Evolutionary conservation across 2,113 vertebrate genomes (phyloP), one percentile per base, ranked within the genome.

Genomic region (Sinocyclocheilus anophthalmus): DNA sequence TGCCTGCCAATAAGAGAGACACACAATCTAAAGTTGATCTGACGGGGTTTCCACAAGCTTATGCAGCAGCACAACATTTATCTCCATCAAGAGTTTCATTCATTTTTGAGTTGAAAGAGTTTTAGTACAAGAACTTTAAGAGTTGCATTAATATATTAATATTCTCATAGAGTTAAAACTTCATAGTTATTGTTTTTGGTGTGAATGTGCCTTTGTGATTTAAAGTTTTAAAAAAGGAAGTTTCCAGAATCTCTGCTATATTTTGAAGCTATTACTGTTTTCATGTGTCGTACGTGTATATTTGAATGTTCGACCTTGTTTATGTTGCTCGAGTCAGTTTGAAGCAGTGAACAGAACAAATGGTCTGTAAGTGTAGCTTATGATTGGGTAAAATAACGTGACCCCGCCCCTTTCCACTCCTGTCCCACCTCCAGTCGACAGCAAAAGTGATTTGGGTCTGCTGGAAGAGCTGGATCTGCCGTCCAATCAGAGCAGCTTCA

Each of bases 401-500:
- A 90, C 88, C 63, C 89, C 88, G 86, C 80, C 73, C 55, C 26
- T 50, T 81, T 84, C 50, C 53, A 3, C 30, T 55, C 26, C 24
- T 18, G 26, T 53, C 26, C 61, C 18, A 22, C 67, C 90, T 90
- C 92, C 94, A 98, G 98, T 99, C 92, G 99, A 99, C 94, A 97
- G 93, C 93, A 98, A 96, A 76, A 96, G 97, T 92, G 97, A 98
- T 90, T 92, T 98, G 91, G 97, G 97, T 86, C 96, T 94, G 76
- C 90, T 96, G 93, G 91, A 97, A 90, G 96, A 97, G 92, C 91
- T 98, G 92, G 94, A 93, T 91, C 95, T 99, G 91, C 94, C 95
- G 63, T 95, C 96, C 92, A 99, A 99, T 37, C 96, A 97, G 93
- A 97, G 97, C 90, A 96, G 92, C 85, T 91, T 97, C 94, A 97